Percentiles rank a stretch among this genome's conserved stretches.
These are phyloP conservation scores for Agapornis roseicollis DNA, from an alignment of 2,113 vertebrate species.

Conservation along the genomic window DNA sequence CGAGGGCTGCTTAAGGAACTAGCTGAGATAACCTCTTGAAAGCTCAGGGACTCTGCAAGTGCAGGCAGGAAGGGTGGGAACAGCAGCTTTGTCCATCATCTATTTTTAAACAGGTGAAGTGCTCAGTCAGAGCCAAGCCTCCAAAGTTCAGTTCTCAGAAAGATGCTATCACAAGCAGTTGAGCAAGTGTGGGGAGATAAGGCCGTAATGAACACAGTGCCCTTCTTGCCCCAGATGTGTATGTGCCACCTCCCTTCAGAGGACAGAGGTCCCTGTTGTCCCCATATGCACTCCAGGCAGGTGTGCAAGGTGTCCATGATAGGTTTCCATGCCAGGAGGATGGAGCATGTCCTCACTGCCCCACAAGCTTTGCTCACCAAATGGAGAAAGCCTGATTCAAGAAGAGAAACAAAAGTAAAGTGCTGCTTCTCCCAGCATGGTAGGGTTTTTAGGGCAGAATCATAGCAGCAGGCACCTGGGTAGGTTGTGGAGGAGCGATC, in stretches of 20 bases:
- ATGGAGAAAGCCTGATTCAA: background rate
- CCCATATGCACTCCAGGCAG: background rate
- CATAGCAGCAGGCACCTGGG: background rate
- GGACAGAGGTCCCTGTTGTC: background rate
- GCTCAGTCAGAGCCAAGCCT: background rate
- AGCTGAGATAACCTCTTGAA: background rate
- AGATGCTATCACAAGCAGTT: background rate
- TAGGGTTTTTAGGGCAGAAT: background rate
- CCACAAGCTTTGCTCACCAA: accelerated
- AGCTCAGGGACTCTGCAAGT: background rate
- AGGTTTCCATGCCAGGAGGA: background rate
- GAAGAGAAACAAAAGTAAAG: background rate
- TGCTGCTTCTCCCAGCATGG: background rate
- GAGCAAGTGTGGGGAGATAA: background rate
- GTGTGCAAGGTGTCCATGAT: accelerated
- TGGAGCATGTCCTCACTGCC: accelerated
- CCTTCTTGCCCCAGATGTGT: accelerated
- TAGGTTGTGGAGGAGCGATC: background rate
- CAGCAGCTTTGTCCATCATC: background rate
- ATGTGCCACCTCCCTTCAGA: accelerated
- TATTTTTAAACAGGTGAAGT: background rate
- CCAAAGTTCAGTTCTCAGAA: background rate
- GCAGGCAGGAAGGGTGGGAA: background rate
- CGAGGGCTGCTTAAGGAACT: background rate
- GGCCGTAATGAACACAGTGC: accelerated